Evolutionary conservation across 92 coral and sea anemone species (phyloP).

Genomic region (Zoanthus sansibaricus): DNA sequence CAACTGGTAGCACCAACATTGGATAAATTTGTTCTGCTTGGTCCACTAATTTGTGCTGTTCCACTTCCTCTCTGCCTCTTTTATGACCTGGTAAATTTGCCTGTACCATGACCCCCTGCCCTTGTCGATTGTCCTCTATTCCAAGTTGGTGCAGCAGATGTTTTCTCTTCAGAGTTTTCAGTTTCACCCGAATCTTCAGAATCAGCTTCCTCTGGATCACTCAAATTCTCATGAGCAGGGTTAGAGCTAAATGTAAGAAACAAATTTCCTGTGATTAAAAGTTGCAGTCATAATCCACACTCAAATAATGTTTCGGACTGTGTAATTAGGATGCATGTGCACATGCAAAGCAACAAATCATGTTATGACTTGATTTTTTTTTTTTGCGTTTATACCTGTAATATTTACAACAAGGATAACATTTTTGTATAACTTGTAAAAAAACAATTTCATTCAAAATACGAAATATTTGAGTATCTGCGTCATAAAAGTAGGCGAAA

Average conservation of each 20-base stretch:
- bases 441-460: too few species aligned
- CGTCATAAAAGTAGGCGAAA: too few species aligned
- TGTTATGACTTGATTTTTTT: too few species aligned
- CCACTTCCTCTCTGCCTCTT: constrained; percentile 5
- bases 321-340: neutral
- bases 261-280: neutral
- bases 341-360: constrained; percentile 7
- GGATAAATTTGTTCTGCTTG: too few species aligned
- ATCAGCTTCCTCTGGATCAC: neutral
- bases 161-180: constrained; percentile 2
- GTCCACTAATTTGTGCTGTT: neutral
- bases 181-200: constrained; percentile 2
- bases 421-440: too few species aligned
- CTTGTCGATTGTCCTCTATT: neutral
- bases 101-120: neutral
- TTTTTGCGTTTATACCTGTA: too few species aligned
- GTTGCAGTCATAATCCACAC: neutral
- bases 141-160: constrained; percentile 1
- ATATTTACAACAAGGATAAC: too few species aligned
- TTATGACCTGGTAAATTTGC: constrained; percentile 6
- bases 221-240: neutral
- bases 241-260: neutral
- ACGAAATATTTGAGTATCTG: too few species aligned
- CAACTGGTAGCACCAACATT: too few species aligned
- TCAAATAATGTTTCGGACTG: neutral